Base-by-base conservation (phyloP, 35 echinoderm and acorn worm genomes). In the Stichopus chloronotus region DNA sequence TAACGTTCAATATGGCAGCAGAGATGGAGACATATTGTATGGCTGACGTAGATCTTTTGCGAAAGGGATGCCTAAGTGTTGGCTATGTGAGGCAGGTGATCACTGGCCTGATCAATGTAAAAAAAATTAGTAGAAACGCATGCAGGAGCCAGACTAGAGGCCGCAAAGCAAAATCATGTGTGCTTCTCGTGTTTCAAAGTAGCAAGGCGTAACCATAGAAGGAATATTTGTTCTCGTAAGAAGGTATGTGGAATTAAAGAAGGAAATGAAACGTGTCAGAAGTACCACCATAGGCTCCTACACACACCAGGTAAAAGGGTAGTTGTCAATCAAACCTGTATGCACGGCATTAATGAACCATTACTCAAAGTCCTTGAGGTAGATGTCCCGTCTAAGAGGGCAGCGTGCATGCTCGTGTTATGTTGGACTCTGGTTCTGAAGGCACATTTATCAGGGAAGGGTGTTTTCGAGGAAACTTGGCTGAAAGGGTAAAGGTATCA, bases 41-140 rank as follows among this genome's bases (percentile, higher is more conserved):
- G 5, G 5, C 17, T 79, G n/a, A n/a, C n/a, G n/a, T n/a, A n/a
- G n/a, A n/a, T n/a, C n/a, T n/a, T n/a, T n/a, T n/a, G n/a, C n/a
- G n/a, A n/a, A n/a, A n/a, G n/a, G n/a, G n/a, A n/a, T n/a, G n/a
- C n/a, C n/a, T n/a, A n/a, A n/a, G n/a, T n/a, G n/a, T n/a, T n/a
- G n/a, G n/a, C n/a, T n/a, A n/a, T n/a, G n/a, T n/a, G n/a, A n/a
- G n/a, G n/a, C n/a, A n/a, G n/a, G n/a, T n/a, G n/a, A n/a, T n/a
- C n/a, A 93, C 84, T 86, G 92, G 92, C 79, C 81, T 43, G 92
- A 93, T 72, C 92, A 93, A 79, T 93, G 92, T 56, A n/a, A n/a
- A 7, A 68, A 13, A 71, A 43, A 79, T 87, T 87, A 19, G 59
- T 20, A 21, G 57, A 25, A 12, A 84, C 61, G 79, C 10, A 56